A percentile compares a stretch with the other conserved stretches of the same genome.
Conservation (phyloP, 1,140 invertebrate species). For the Asbolus verrucosus region DNA sequence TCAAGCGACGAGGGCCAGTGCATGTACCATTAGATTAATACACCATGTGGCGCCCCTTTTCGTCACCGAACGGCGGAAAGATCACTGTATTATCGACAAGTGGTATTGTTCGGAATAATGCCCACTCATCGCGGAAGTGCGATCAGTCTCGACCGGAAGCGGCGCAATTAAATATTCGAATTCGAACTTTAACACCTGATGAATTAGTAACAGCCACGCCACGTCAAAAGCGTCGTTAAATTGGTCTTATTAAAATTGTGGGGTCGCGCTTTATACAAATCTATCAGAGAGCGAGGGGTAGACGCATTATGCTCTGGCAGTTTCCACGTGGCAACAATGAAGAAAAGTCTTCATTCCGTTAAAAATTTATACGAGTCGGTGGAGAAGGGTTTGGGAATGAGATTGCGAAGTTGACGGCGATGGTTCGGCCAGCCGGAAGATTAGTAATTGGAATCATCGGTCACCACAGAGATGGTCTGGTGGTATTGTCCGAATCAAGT, state of each 20-base stretch:
- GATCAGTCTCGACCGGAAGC: slow-evolving; percentile 54
- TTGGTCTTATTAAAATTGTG: slow-evolving; percentile 40
- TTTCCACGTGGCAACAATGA: slow-evolving; percentile 16
- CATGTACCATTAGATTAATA: slow-evolving; percentile 59
- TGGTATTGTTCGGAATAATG: slow-evolving; percentile 59
- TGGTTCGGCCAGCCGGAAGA: slow-evolving; percentile 40
- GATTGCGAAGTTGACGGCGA: slow-evolving; percentile 17
- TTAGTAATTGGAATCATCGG: slow-evolving; percentile 44
- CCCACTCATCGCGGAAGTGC: slow-evolving; percentile 55
- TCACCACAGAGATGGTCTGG: slow-evolving; percentile 26
- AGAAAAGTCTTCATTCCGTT: not conserved
- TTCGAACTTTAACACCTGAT: slow-evolving; percentile 58
- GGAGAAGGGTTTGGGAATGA: not conserved
- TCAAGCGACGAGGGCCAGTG: slow-evolving; percentile 57
- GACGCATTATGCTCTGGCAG: no score
- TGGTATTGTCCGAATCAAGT: slow-evolving; percentile 37
- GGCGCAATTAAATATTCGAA: slow-evolving; percentile 54
- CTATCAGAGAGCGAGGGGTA: no score
- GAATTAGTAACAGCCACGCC: slow-evolving; percentile 54
- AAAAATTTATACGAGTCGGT: slow-evolving; percentile 21
- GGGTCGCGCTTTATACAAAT: slow-evolving; percentile 17
- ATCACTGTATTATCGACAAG: slow-evolving; percentile 57
- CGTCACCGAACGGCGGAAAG: slow-evolving; percentile 50
- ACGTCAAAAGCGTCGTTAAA: slow-evolving; percentile 47
- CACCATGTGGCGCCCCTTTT: slow-evolving; percentile 57